A percentile compares a stretch with the other conserved stretches of the same genome.
These are phyloP conservation scores for Gastrophysa polygoni DNA, from an alignment of 2,888 invertebrate genomes.

Conservation along the genomic window DNA sequence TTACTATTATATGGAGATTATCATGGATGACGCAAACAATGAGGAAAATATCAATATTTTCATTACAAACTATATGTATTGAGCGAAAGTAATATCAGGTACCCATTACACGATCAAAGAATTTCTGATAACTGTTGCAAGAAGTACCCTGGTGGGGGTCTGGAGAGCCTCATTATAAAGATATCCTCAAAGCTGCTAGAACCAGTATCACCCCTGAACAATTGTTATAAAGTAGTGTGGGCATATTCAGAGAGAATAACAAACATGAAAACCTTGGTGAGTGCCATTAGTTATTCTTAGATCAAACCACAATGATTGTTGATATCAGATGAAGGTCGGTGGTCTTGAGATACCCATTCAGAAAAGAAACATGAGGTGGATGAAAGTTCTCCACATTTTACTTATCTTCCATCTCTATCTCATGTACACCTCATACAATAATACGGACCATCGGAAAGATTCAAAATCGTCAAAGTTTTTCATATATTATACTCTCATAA, in stretches of 20 bases:
- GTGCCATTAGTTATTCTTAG: conserved; percentile 20
- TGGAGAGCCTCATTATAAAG: conserved; percentile 42
- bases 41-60: conserved; percentile 12
- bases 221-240: conserved; percentile 24
- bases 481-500: too few species aligned
- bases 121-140: conserved; percentile 37
- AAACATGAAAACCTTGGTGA: conserved; percentile 44
- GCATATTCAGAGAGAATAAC: conserved; percentile 10
- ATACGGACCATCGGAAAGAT: too few species aligned
- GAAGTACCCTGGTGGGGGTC: conserved; percentile 42
- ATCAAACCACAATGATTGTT: neutral
- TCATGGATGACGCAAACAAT: neutral
- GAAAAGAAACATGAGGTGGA: too few species aligned
- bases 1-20: too few species aligned
- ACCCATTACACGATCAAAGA: conserved; percentile 43
- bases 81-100: conserved; percentile 46
- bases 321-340: neutral
- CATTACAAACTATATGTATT: conserved; percentile 29
- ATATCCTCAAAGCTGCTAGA: conserved; percentile 37
- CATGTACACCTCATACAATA: too few species aligned
- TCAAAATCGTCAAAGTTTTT: too few species aligned
- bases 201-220: conserved; percentile 44
- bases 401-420: too few species aligned
- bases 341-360: neutral
- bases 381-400: too few species aligned